Percentiles rank a stretch among this genome's conserved stretches.
Conservation (phyloP, 2,113 vertebrate genomes). For the chimpanzee (Pan troglodytes) region DNA sequence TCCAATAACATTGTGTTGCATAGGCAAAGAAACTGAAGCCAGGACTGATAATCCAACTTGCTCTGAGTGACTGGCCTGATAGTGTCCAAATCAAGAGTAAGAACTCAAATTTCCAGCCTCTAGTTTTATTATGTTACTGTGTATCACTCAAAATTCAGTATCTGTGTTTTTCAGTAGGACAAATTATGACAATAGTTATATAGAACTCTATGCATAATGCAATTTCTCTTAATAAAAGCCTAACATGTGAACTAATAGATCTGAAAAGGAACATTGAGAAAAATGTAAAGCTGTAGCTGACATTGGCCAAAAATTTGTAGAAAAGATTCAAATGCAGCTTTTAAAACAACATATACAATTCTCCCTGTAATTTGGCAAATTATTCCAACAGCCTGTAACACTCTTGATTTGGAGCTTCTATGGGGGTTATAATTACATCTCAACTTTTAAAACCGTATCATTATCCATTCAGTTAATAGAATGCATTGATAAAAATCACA, state of each 20-base stretch:
- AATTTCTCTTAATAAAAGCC: background rate
- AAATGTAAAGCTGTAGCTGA: background rate
- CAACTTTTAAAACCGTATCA: slow-evolving; percentile 65
- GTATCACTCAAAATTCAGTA: background rate
- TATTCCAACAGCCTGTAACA: background rate
- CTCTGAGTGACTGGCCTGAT: background rate
- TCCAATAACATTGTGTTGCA: background rate
- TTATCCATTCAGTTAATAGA: slow-evolving; percentile 56
- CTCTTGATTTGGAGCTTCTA: slow-evolving; percentile 24
- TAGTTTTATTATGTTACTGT: background rate
- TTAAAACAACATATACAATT: slow-evolving; percentile 12
- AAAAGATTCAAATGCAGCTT: background rate
- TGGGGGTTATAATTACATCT: slow-evolving; percentile 52
- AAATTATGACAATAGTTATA: background rate
- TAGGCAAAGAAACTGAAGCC: background rate
- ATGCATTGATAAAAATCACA: slow-evolving; percentile 74
- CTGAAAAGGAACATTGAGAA: background rate
- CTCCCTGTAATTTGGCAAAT: slow-evolving; percentile 23
- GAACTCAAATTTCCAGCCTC: background rate
- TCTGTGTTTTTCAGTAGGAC: background rate
- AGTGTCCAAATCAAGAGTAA: background rate
- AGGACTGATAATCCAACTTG: background rate
- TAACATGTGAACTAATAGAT: slow-evolving; percentile 10
- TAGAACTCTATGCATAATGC: background rate
- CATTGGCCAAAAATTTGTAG: background rate